Base-by-base conservation (phyloP, 2,113 vertebrate species). In the Misgurnus mizolepis region DNA sequence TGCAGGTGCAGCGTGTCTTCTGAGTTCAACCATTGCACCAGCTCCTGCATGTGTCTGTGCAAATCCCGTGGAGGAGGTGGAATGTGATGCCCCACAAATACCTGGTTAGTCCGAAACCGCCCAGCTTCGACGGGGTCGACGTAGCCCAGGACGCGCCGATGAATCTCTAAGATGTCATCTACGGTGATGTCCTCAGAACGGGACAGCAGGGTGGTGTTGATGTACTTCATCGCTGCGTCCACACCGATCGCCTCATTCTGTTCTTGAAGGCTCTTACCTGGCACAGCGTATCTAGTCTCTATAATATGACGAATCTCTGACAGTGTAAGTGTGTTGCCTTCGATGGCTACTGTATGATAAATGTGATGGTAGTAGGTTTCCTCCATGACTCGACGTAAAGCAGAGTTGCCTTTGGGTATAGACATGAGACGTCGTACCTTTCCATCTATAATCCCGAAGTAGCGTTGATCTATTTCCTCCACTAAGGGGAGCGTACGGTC, bases 351-450 rank as follows among this genome's bases (percentile, higher is more conserved):
- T 0, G 97, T 99, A 93, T 99, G 98, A 89, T 99, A 98, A 86
- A 99, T 97, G 89, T 99, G 97, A 84, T 99, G 97, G 82, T 98
- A 99, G 84, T 99, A 99, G 0, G 96, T 96, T 81, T 99, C 98
- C 84, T 99, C 96, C 96, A 98, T 95, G 82, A 99, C 95, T 0
- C 98, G 80, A 5, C 95, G 94, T 62, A 99, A 93, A 0, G 95
- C 98, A 0, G 97, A 95, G 80, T 92, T 98, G 41, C 97, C 95
- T 85, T 98, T 99, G 6, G 98, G 96, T 80, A 99, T 98, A 49
- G 97, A 95, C 95, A 98, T 96, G 60, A 99, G 92, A 65, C 94
- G 95, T 15, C 92, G 96, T 27, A 99, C 96, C 78, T 99, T 99
- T 87, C 95, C 91, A 89, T 99, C 97, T 0, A 99, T 96, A 78